phyloP scores from a whole-genome alignment of 2,888 invertebrate species.

The Aethes cnicana region DNA sequence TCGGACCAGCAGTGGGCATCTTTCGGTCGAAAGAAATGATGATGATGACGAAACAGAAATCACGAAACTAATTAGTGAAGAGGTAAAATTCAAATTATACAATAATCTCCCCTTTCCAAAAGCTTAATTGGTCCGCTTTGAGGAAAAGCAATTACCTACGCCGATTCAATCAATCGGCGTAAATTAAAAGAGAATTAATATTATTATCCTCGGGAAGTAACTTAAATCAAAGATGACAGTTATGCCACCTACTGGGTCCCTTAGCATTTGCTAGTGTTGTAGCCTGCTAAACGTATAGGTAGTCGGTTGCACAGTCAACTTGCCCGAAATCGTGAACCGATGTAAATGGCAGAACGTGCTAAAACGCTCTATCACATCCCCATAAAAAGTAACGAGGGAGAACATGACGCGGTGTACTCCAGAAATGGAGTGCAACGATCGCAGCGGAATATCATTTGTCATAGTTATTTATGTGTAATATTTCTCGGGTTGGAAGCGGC shows the following conservation, averaged over 20 bases:
- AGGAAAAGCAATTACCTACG: slow-evolving; percentile 73
- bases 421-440: slow-evolving; percentile 46
- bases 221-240: slow-evolving; percentile 59
- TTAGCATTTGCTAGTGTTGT: not conserved
- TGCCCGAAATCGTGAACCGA: slow-evolving; percentile 34
- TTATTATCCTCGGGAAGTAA: slow-evolving; percentile 58
- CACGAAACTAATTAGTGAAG: not conserved
- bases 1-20: no score
- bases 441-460: slow-evolving; percentile 60
- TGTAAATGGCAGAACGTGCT: slow-evolving; percentile 40
- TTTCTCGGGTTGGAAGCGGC: slow-evolving; percentile 51
- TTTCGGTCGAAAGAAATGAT: no score
- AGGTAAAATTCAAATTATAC: slow-evolving; percentile 37
- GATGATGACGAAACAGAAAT: slow-evolving; percentile 1
- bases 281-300: not conserved
- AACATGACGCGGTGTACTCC: slow-evolving; percentile 39
- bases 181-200: slow-evolving; percentile 66
- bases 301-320: slow-evolving; percentile 6
- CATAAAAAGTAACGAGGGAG: slow-evolving; percentile 55
- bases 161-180: slow-evolving; percentile 67
- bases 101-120: slow-evolving; percentile 38
- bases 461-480: slow-evolving; percentile 60
- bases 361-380: slow-evolving; percentile 47
- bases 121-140: slow-evolving; percentile 64
- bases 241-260: slow-evolving; percentile 1